A percentile compares a stretch with the other conserved stretches of the same genome.
Evolutionary conservation across 2,797 vertebrate species (phyloP).

Genomic region (Sarcophilus harrisii): DNA sequence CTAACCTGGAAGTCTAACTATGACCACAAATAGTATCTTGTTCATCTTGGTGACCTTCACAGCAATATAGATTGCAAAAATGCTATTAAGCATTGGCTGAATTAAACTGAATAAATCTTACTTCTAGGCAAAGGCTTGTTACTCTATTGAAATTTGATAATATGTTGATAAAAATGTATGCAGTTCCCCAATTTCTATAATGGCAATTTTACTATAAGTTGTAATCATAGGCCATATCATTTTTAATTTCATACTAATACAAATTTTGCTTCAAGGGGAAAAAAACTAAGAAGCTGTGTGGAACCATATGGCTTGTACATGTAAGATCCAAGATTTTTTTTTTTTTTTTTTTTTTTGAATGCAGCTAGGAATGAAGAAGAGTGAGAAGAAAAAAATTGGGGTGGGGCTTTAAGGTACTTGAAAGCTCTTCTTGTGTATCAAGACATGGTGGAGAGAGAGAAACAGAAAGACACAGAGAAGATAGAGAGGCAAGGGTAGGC

Average conservation of each 20-base stretch:
- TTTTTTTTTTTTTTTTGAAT: constrained; percentile 43
- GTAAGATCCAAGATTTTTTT: constrained; percentile 22
- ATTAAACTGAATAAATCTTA: neutral
- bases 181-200: constrained; percentile 12
- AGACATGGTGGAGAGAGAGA: neutral
- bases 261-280: constrained; percentile 46
- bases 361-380: constrained; percentile 15
- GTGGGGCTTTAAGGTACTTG: constrained; percentile 32
- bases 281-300: constrained; percentile 4
- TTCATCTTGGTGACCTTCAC: neutral
- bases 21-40: neutral
- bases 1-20: neutral
- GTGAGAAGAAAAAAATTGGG: constrained; percentile 36
- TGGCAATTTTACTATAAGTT: neutral
- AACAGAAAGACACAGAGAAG: neutral
- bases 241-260: constrained; percentile 19
- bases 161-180: neutral
- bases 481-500: too few relatives aligned
- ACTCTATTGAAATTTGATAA: neutral
- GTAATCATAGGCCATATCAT: constrained; percentile 16
- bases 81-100: neutral
- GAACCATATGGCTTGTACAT: constrained; percentile 7
- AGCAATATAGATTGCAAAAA: neutral
- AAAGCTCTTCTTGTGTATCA: neutral
- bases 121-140: neutral